Evolutionary conservation across 1,140 invertebrate species (phyloP).

Genomic region (Drosophila pallidifrons): DNA sequence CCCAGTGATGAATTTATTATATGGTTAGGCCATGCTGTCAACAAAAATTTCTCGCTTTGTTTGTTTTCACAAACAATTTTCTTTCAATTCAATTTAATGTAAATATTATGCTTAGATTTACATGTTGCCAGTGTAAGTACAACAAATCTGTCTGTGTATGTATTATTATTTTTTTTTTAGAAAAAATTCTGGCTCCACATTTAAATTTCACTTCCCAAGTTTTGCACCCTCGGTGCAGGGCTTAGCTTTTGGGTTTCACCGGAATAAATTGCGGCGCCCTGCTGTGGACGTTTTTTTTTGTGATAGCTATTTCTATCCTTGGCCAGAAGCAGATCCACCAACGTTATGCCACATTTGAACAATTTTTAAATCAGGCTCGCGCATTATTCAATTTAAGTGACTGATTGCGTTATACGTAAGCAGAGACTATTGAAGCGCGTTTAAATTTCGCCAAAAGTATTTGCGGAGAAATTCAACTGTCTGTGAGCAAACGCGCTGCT

Average conservation of each 20-base stretch:
- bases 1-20: slow-evolving; percentile 78
- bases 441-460: slow-evolving; percentile 46
- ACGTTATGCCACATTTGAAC: slow-evolving; percentile 22
- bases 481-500: slow-evolving; percentile 2
- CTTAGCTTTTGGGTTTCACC: slow-evolving; percentile 9
- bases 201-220: slow-evolving; percentile 59
- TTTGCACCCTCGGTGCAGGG: slow-evolving; percentile 14
- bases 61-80: slow-evolving; percentile 56
- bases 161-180: slow-evolving; percentile 4
- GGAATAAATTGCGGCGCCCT: slow-evolving; percentile 28
- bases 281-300: slow-evolving; percentile 5
- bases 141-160: slow-evolving; percentile 24
- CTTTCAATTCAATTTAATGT: slow-evolving; percentile 71
- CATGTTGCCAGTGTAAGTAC: slow-evolving; percentile 16
- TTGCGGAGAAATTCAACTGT: slow-evolving; percentile 36
- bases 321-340: neutral
- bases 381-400: slow-evolving; percentile 33
- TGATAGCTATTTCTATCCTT: slow-evolving; percentile 16
- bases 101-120: slow-evolving; percentile 59
- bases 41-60: slow-evolving; percentile 50
- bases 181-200: slow-evolving; percentile 47
- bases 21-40: slow-evolving; percentile 45
- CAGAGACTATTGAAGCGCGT: neutral
- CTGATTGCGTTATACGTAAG: slow-evolving; percentile 28
- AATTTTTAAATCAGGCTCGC: slow-evolving; percentile 37